Conservation (phyloP, 2,888 invertebrate species). For the Marasmarcha lunaedactyla region DNA sequence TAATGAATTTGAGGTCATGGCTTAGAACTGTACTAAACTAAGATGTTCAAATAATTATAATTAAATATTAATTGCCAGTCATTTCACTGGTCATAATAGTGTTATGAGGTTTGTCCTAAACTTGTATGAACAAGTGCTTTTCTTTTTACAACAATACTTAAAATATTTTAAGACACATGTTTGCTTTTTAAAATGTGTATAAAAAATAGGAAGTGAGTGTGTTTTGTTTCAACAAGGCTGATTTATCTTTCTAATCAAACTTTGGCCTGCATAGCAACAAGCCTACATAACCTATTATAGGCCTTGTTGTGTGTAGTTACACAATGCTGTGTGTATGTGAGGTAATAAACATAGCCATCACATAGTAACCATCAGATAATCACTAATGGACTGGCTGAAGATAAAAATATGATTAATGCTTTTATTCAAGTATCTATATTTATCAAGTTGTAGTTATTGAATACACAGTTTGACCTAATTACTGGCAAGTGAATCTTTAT, state of each 20-base stretch:
- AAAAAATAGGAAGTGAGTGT: too few species aligned
- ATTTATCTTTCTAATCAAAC: slow-evolving; percentile 8
- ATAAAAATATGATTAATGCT: neutral
- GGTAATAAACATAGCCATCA: neutral
- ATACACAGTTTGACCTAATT: neutral
- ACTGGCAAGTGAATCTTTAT: too few species aligned
- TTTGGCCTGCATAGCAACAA: slow-evolving; percentile 55
- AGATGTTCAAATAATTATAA: too few species aligned
- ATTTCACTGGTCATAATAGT: slow-evolving; percentile 26
- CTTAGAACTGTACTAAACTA: too few species aligned
- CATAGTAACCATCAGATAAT: neutral
- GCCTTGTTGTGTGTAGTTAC: neutral
- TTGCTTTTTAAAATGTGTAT: too few species aligned
- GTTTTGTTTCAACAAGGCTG: neutral
- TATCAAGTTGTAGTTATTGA: neutral
- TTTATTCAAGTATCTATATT: neutral
- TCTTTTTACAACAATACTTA: too few species aligned
- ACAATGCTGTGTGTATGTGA: neutral
- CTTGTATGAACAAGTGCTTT: too few species aligned
- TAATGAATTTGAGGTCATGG: too few species aligned
- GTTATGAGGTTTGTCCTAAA: slow-evolving; percentile 28
- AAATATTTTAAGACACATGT: too few species aligned
- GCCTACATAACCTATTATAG: slow-evolving; percentile 41
- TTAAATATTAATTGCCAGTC: slow-evolving; percentile 14
- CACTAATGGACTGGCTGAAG: neutral